Percentiles rank a stretch among this genome's conserved stretches.
Evolutionary conservation across 2,888 invertebrate genomes (phyloP).

Genomic region (Helobdella robusta): DNA sequence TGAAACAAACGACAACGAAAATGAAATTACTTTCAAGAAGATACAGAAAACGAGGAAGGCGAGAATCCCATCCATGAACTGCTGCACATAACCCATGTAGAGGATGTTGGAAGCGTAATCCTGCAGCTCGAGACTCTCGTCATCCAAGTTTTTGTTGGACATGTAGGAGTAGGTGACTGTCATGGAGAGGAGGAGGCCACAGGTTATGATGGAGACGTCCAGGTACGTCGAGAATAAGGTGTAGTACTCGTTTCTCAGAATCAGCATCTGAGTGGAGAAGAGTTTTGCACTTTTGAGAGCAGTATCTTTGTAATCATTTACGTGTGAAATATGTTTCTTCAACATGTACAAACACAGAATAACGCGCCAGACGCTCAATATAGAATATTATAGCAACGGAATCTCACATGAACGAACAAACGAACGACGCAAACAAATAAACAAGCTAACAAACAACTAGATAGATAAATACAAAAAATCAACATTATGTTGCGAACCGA

Average conservation of each 20-base stretch:
- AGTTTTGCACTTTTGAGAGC: no score
- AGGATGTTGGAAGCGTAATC: conserved; percentile 13
- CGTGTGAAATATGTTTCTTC: no score
- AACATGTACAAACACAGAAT: no score
- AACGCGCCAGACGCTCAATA: no score
- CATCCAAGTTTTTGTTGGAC: not conserved
- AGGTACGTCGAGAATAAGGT: not conserved
- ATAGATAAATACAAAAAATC: no score
- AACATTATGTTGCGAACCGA: not conserved
- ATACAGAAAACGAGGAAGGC: conserved; percentile 13
- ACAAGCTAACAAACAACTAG: no score
- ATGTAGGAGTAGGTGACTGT: not conserved
- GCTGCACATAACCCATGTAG: conserved; percentile 11
- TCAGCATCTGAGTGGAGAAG: not conserved
- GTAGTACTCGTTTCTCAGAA: conserved; percentile 6
- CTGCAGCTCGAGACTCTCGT: not conserved
- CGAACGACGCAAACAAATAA: not conserved
- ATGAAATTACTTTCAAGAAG: conserved; percentile 10
- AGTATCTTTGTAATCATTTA: no score
- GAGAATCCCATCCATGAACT: not conserved
- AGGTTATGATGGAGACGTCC: not conserved
- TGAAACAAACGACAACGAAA: not conserved
- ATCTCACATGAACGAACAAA: no score
- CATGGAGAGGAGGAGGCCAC: not conserved
- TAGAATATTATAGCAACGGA: no score